Conservation (phyloP, 2,113 vertebrate species). For the Motacilla alba region DNA sequence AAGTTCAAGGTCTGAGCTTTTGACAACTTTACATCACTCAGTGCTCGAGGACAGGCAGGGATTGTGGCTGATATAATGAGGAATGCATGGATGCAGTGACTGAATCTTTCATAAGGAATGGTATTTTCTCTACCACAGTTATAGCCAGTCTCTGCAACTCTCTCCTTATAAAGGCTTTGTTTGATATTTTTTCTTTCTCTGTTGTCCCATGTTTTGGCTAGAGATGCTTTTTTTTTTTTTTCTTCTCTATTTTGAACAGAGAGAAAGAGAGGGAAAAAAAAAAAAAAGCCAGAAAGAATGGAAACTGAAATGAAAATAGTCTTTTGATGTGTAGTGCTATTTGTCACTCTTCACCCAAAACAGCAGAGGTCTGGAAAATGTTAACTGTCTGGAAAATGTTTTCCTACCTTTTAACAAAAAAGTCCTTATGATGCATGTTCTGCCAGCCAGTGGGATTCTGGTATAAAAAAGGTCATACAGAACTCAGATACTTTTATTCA, state of each 20-base stretch:
- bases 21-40: not conserved
- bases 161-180: not conserved
- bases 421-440: not conserved
- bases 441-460: not conserved
- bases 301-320: not conserved
- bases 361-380: constrained; percentile 24
- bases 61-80: not conserved
- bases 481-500: not conserved
- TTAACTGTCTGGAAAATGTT: constrained; percentile 38
- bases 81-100: not conserved
- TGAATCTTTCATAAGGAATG: not conserved
- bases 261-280: not conserved
- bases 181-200: not conserved
- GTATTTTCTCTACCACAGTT: not conserved
- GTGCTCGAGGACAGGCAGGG: rapidly evolving
- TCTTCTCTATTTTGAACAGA: not conserved
- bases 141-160: not conserved
- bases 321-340: not conserved
- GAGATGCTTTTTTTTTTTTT: not conserved
- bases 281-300: not conserved
- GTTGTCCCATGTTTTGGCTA: not conserved
- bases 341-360: constrained; percentile 32
- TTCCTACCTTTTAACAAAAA: constrained; percentile 6
- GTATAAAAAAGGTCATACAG: not conserved
- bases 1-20: not conserved